Percentiles rank a stretch among this genome's conserved stretches.
phyloP scores from a whole-genome alignment of 2,797 vertebrate genomes.

The Muscicapa comitata region DNA sequence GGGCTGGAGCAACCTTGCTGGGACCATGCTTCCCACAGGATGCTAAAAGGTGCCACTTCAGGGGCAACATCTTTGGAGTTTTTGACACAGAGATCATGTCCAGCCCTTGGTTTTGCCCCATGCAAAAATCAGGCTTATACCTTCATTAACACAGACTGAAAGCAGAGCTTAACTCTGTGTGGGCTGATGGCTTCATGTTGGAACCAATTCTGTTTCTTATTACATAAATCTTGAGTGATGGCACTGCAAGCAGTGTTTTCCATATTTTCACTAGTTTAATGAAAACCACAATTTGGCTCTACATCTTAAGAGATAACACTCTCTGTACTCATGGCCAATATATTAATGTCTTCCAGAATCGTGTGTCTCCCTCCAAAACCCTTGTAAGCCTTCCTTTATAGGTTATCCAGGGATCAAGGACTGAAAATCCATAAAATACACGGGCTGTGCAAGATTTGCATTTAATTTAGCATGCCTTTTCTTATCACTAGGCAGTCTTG shows the following conservation, averaged over 20 bases:
- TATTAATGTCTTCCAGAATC: constrained; percentile 35
- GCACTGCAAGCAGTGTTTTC: background rate
- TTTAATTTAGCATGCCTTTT: background rate
- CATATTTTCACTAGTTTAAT: constrained; percentile 2
- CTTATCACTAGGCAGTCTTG: background rate
- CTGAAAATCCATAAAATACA: background rate
- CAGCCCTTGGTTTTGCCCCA: background rate
- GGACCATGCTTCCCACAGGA: background rate
- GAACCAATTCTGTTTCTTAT: background rate
- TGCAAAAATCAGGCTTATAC: background rate
- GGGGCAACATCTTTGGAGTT: background rate
- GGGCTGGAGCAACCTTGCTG: background rate
- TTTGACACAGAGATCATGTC: background rate
- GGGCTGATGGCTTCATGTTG: background rate
- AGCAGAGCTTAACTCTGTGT: background rate
- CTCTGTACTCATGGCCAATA: constrained; percentile 18
- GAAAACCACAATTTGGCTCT: constrained; percentile 34
- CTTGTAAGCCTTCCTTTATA: background rate
- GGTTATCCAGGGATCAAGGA: constrained; percentile 43
- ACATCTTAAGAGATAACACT: constrained; percentile 24
- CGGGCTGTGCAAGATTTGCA: background rate
- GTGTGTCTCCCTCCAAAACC: background rate
- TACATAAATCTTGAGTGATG: background rate
- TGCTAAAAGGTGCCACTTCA: background rate
- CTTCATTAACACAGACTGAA: background rate